Percentiles rank a stretch among this genome's conserved stretches.
These are phyloP conservation scores for Trichacis sp. DNA, from an alignment of 2,888 invertebrate species.

Conservation along the genomic window DNA sequence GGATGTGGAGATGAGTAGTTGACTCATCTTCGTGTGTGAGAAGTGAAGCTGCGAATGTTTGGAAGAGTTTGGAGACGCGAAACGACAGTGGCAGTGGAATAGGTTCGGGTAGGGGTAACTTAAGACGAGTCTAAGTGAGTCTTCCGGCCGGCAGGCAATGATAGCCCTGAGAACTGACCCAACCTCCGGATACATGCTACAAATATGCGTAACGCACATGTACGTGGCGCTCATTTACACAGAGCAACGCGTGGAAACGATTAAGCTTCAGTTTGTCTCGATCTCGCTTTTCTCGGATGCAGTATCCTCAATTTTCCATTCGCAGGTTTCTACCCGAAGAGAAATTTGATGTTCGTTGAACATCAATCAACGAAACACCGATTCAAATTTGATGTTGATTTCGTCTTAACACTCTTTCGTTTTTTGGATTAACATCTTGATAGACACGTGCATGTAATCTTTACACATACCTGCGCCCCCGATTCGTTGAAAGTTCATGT, in stretches of 20 bases:
- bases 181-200: slow-evolving; percentile 54
- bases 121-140: slow-evolving; percentile 70
- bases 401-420: no score
- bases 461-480: no score
- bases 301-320: neutral
- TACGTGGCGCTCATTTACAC: slow-evolving; percentile 1
- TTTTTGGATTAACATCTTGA: no score
- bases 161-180: slow-evolving; percentile 70
- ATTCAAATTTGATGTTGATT: no score
- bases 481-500: no score
- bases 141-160: slow-evolving; percentile 68
- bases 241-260: neutral
- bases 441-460: no score
- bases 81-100: slow-evolving; percentile 20
- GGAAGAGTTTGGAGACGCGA: slow-evolving; percentile 6
- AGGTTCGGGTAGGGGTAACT: slow-evolving; percentile 62
- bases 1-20: no score
- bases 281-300: neutral
- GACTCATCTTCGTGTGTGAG: no score
- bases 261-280: neutral
- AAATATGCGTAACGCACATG: slow-evolving; percentile 65
- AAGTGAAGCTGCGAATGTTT: slow-evolving; percentile 1
- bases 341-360: no score
- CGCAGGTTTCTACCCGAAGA: neutral
- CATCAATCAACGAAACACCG: no score